Base-by-base conservation (phyloP, 53 echinoderm and acorn worm genomes). In the Crossaster papposus region DNA sequence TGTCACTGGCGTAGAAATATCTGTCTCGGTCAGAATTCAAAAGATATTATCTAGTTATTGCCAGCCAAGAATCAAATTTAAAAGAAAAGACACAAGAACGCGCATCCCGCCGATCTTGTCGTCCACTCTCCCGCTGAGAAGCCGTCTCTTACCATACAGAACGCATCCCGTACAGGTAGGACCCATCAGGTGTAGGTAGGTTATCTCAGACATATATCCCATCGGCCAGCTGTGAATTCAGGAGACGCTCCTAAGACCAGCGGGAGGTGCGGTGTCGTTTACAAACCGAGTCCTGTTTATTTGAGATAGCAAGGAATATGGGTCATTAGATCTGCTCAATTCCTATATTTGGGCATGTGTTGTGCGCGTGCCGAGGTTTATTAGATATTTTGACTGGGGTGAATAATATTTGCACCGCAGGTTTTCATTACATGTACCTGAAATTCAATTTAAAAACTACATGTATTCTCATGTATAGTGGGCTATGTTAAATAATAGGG, bases 281-380 rank as follows among this genome's bases (percentile, higher is more conserved):
- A 78, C 78, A 78, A 78, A 44, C 52, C 24, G 2, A 28, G 51
- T 3, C 10, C 15, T 78, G 78, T 78, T 78, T 78, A 51, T 78
- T 78, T 78, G 78, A 50, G 52, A 78, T 44, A 51, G 78, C n/a
- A 28, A 78, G 51, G 51, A 50, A 78, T 78, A 78, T 51, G 78
- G 80, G 80, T 32, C 80, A 22, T 85, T 71, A 32, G 30, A 31
- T 85, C 73, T 52, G 24, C 51, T 7, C 52, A 18, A 28, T 52
- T 50, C 73, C 85, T 85, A 74, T 85, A 71, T 85, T 72, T 85
- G 85, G 85, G 23, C 85, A 72, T 85, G 85, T 53, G 85, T 85
- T 72, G 50, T 11, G 53, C 15, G 23, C 3, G 68, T 26, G 28
- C 24, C 11, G 68, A 26, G 28, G 28, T 26, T 0, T 26, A 23